Base-by-base conservation (phyloP, 2,113 vertebrate species). In the Sinocyclocheilus maitianheensis region DNA sequence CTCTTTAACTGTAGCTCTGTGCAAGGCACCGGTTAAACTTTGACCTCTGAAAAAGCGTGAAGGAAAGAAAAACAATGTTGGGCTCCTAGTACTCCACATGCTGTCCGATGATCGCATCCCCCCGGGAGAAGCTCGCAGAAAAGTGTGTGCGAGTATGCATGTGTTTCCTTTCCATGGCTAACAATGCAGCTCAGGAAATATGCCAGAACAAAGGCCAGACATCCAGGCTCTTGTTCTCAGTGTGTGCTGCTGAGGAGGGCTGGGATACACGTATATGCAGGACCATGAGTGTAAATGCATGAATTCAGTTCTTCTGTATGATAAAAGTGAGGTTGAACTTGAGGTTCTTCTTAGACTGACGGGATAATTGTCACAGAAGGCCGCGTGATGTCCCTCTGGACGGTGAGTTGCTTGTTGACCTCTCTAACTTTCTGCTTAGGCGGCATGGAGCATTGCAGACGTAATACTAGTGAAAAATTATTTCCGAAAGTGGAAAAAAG, bases 131-230 rank as follows among this genome's bases (percentile, higher is more conserved):
- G 1, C 26, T 53, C 65, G 53, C 65, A 40, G 58, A 89, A 84
- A 83, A 87, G 75, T 62, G 71, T 84, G 67, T 72, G 79, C 22
- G 60, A 81, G 43, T 81, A 82, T 83, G 81, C 86, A 87, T 83
- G 84, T 74, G 72, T 90, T 89, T 89, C 86, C 84, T 89, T 80
- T 89, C 84, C 87, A 87, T 65, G 60, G 75, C 46, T 82, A 87
- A 90, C 89, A 91, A 91, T 90, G 86, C 62, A 89, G 86, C 86
- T 86, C 89, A 91, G 91, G 90, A 91, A 92, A 92, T 90, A 89
- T 91, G 88, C 87, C 85, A 86, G 87, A 85, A 90, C 87, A 89
- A 90, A 91, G 86, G 77, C 83, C 84, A 81, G 89, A 85, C 86
- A 55, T 40, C 80, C 84, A 81, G 89, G 43, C 87, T 84, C 77